Evolutionary conservation across 2,888 invertebrate genomes (phyloP).

Genomic region (Capitulum mitella): DNA sequence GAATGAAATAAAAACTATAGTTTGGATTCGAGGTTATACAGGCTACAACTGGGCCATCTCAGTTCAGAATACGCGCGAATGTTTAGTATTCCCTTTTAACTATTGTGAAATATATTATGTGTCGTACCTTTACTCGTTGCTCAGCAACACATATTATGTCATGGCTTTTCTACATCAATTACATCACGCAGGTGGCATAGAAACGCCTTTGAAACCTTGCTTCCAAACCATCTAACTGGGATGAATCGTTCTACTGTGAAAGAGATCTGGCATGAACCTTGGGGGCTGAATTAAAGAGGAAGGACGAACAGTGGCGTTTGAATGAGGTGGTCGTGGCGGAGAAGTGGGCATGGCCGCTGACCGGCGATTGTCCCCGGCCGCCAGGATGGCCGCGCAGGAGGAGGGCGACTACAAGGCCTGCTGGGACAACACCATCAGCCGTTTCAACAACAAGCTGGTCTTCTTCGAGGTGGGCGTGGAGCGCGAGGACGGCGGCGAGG

Average conservation of each 20-base stretch:
- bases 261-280: not conserved
- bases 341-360: no score
- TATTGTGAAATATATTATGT: no score
- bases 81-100: not conserved
- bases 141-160: no score
- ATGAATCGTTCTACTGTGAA: no score
- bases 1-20: no score
- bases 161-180: no score
- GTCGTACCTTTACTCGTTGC: no score
- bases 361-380: no score
- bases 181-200: no score
- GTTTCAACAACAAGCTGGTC: slow-evolving; percentile 73
- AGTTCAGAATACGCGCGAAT: not conserved
- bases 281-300: not conserved
- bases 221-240: no score
- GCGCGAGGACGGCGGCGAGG: slow-evolving; percentile 43
- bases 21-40: not conserved
- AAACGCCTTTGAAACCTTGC: no score
- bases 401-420: slow-evolving; percentile 65
- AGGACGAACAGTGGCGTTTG: not conserved
- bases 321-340: no score
- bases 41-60: not conserved
- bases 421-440: slow-evolving; percentile 77
- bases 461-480: slow-evolving; percentile 67
- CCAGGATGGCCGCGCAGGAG: slow-evolving; percentile 31